These are phyloP conservation scores for Xenus cinereus DNA, from an alignment of 2,113 vertebrate species.

Conservation along the genomic window DNA sequence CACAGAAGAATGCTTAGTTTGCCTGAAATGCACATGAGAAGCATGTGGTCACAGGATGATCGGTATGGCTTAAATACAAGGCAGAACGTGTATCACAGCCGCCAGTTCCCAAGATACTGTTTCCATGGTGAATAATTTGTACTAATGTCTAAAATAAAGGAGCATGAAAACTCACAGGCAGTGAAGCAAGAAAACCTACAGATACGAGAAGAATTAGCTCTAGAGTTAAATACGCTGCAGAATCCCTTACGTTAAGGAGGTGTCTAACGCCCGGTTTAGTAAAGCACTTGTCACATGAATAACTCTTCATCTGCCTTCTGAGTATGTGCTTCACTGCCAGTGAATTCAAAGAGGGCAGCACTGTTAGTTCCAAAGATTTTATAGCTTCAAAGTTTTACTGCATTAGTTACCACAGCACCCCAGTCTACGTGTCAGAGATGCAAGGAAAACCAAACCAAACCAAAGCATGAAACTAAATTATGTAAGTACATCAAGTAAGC, in stretches of 20 bases:
- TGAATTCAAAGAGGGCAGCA: background rate
- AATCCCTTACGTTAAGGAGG: background rate
- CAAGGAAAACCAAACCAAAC: background rate
- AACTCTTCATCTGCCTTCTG: background rate
- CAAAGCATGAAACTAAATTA: background rate
- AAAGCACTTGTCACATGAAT: background rate
- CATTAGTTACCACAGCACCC: background rate
- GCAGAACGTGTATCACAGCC: background rate
- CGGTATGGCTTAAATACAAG: background rate
- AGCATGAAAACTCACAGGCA: background rate
- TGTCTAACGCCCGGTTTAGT: background rate
- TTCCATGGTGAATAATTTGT: constrained; percentile 27
- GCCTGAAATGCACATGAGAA: background rate
- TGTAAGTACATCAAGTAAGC: background rate
- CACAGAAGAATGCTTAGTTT: background rate
- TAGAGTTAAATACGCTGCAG: background rate
- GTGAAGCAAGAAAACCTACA: background rate
- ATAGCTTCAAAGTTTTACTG: background rate
- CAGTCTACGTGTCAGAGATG: background rate
- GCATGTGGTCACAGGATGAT: background rate
- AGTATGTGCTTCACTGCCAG: background rate
- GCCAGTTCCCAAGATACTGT: constrained; percentile 3
- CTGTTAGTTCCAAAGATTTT: background rate
- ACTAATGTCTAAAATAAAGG: background rate
- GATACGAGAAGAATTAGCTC: background rate